These are phyloP conservation scores for Ophion ellenae DNA, from an alignment of 2,888 invertebrate species.

Conservation along the genomic window DNA sequence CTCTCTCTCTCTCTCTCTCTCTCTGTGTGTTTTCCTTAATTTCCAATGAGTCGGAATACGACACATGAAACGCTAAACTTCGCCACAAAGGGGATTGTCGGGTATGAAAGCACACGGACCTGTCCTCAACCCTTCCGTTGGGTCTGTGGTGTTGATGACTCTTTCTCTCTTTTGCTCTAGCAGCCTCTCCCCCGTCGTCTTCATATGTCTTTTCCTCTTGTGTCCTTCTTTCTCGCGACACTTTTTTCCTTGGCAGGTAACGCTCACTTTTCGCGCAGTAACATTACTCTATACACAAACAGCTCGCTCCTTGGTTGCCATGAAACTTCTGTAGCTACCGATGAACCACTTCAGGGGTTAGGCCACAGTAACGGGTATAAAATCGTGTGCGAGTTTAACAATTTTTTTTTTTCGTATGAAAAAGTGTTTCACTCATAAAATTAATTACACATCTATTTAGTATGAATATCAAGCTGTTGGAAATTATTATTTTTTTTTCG, in stretches of 20 bases:
- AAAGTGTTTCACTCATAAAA: too few relatives aligned
- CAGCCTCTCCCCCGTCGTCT: conserved; percentile 39
- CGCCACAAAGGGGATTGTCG: conserved; percentile 80
- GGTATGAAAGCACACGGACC: conserved; percentile 62
- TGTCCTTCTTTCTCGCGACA: conserved; percentile 12
- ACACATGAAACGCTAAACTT: conserved; percentile 82
- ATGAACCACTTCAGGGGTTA: too few relatives aligned
- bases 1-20: conserved; percentile 68
- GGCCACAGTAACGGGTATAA: too few relatives aligned
- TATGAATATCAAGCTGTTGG: too few relatives aligned
- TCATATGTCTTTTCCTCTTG: neutral
- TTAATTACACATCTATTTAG: too few relatives aligned
- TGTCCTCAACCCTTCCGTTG: conserved; percentile 37
- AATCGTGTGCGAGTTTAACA: too few relatives aligned
- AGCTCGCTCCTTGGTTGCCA: too few relatives aligned
- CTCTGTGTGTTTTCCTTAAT: conserved; percentile 80
- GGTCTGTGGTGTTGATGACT: conserved; percentile 41
- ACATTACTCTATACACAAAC: too few relatives aligned
- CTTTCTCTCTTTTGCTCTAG: conserved; percentile 48
- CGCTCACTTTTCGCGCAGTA: conserved; percentile 35
- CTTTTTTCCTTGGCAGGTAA: conserved; percentile 28
- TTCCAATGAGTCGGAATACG: conserved; percentile 84
- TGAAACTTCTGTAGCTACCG: too few relatives aligned
- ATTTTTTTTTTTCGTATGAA: too few relatives aligned
- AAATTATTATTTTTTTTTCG: too few relatives aligned